Evolutionary conservation across 1,140 invertebrate genomes (phyloP), one percentile per base, ranked within the genome.

Genomic region (Oscheius sp.): DNA sequence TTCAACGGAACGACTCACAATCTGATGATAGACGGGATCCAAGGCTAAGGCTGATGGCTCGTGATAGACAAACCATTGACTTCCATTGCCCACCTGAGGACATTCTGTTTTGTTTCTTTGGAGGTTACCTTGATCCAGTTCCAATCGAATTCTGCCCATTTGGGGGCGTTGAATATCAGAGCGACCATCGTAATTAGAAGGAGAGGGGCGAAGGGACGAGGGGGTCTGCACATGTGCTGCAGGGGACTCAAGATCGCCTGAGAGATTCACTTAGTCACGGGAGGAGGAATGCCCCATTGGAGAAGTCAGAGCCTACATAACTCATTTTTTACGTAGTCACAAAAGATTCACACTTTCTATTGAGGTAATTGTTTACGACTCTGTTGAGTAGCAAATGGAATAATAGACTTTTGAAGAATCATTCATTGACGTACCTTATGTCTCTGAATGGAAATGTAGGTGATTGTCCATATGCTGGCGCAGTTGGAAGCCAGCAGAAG

Each of bases 401-500:
- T n/a, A n/a, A n/a, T n/a, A n/a, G n/a, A n/a, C n/a, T n/a, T n/a
- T n/a, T n/a, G 36, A 38, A 29, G 28, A 29, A 26, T 23, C 23
- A 10, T 13, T 38, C 34, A 18, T 75, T 31, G 52, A 59, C 80
- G 76, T 28, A 82, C 80, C 49, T 76, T 55, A 66, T 84, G 78
- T 36, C 80, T 72, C 59, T 84, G 78, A 45, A 82, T 68, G 20
- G 82, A 79, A 49, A 82, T 82, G 67, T 81, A 82, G 38, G 75
- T 80, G 64, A 82, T 82, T 28, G 80, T 82, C 80, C 80, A 82
- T 59, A 82, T 82, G 28, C 79, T 79, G 15, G 80, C 80, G 46
- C 79, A 84, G 75, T 82, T 82, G 13, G 76, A 74, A 26, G 80
- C 73, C 13, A 82, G 61, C 2, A 82, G 68, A 15, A 84, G 78